Evolutionary conservation across 2,113 vertebrate genomes (phyloP).

Genomic region (Polypterus senegalus): DNA sequence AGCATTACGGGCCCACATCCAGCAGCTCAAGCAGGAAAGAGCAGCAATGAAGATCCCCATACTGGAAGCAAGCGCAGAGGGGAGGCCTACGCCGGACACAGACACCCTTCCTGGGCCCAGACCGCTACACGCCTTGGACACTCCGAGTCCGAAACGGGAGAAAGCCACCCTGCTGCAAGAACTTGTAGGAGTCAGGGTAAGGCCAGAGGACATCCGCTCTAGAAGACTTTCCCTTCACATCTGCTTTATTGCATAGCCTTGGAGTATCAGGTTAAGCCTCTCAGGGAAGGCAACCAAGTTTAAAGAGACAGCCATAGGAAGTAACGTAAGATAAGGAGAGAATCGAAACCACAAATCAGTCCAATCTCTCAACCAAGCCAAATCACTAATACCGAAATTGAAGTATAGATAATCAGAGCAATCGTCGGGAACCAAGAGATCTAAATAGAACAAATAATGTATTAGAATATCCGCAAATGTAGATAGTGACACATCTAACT

Average conservation of each 20-base stretch:
- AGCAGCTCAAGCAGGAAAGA: slow-evolving; percentile 42
- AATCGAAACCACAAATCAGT: too few species aligned
- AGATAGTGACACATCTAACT: too few species aligned
- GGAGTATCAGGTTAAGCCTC: background rate
- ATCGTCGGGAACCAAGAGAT: too few species aligned
- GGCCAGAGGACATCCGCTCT: background rate
- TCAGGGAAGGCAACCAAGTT: background rate
- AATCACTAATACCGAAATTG: too few species aligned
- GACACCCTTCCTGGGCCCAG: slow-evolving; percentile 31
- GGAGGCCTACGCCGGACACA: slow-evolving; percentile 30
- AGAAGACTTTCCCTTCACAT: background rate
- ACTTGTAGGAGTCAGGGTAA: slow-evolving; percentile 59
- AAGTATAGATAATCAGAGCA: too few species aligned
- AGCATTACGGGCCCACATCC: slow-evolving; percentile 43
- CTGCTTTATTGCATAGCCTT: too few species aligned
- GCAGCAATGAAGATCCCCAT: slow-evolving; percentile 51
- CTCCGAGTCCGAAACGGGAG: slow-evolving; percentile 38
- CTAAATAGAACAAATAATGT: too few species aligned
- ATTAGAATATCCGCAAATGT: too few species aligned
- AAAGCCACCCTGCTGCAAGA: slow-evolving; percentile 57
- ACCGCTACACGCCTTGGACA: slow-evolving; percentile 20
- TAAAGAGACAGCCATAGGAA: too few species aligned
- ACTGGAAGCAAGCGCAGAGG: slow-evolving; percentile 15
- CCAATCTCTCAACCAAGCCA: too few species aligned
- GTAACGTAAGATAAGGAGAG: too few species aligned